Evolutionary conservation across 2,113 vertebrate species (phyloP), one percentile per base, ranked within the genome.

Genomic region (Percina caprodes): DNA sequence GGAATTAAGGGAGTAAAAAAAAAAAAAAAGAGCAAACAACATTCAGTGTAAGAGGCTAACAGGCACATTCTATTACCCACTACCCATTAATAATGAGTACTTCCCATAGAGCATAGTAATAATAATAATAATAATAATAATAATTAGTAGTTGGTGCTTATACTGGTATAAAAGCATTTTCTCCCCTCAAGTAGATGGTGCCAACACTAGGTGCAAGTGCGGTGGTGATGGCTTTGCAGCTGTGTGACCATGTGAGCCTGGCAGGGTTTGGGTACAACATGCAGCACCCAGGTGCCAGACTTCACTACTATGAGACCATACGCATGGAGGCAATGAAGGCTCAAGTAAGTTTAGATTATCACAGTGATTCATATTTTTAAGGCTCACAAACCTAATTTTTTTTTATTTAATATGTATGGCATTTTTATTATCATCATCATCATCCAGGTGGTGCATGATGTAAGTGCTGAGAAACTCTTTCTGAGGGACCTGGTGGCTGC

Each of bases 181-280:
- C 42, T 51, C 65, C 48, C 59, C 21, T 56, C 21, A 18, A 65
- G 7, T 30, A 94, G 90, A 93, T 83, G 72, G 69, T 95, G 74
- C 96, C 95, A 6, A 96, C 96, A 0, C 45, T 95, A 9, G 95
- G 95, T 5, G 90, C 93, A 54, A 88, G 83, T n/a, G 95, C 94
- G 0, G 90, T 95, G 69, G 93, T 95, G 76, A 88, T 94, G 90
- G 95, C 96, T 24, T 55, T 96, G 72, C 95, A 95, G 87, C 73
- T 96, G 63, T 96, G 96, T 51, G 95, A 96, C 85, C 94, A 96
- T 79, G 94, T 96, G 42, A 96, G 94, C 69, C 80, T 96, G 59
- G 95, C 94, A 42, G 95, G 96, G 13, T 96, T 96, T 63, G 95
- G 95, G 6, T 96, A 96, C 1, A 88, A 96, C 71, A 88, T 95